Percentiles rank a stretch among this genome's conserved stretches.
phyloP scores from a whole-genome alignment of 2,113 vertebrate species.

The Lamprotornis superbus region DNA sequence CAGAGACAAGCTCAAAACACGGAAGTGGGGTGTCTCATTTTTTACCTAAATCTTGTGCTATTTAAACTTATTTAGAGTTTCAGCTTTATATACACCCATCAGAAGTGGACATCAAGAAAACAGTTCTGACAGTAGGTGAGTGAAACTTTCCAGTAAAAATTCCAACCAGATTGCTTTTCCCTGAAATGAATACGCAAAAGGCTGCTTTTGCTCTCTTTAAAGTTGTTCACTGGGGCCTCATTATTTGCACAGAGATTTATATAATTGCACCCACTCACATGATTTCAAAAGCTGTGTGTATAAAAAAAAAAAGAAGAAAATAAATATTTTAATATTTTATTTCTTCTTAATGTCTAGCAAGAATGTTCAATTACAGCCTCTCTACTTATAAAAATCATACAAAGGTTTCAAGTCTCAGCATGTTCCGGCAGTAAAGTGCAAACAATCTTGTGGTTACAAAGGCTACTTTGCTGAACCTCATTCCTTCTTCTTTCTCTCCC shows the following conservation, averaged over 20 bases:
- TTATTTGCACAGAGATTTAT: slow-evolving; percentile 39
- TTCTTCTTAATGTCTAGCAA: slow-evolving; percentile 42
- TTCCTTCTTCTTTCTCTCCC: slow-evolving; percentile 42
- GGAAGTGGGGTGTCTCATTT: not conserved
- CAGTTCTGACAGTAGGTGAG: not conserved
- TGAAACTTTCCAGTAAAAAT: not conserved
- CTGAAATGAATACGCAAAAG: not conserved
- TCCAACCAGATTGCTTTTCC: not conserved
- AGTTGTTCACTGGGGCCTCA: not conserved
- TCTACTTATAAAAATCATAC: slow-evolving; percentile 51
- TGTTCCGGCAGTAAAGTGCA: slow-evolving; percentile 45
- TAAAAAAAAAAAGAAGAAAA: slow-evolving; percentile 12
- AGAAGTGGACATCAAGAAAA: not conserved
- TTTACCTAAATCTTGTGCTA: not conserved
- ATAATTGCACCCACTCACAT: slow-evolving; percentile 6
- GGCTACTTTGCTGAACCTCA: slow-evolving; percentile 56
- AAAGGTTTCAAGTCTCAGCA: slow-evolving; percentile 47
- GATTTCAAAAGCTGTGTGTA: slow-evolving; percentile 1
- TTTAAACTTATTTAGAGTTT: not conserved
- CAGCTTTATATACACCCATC: not conserved
- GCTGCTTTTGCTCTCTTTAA: slow-evolving; percentile 4
- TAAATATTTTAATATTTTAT: slow-evolving; percentile 55
- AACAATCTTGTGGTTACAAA: slow-evolving; percentile 53
- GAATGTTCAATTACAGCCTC: slow-evolving; percentile 54
- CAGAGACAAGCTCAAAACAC: not conserved